A percentile compares a stretch with the other conserved stretches of the same genome.
phyloP scores from a whole-genome alignment of 2,797 vertebrate genomes.

The Acanthurus lineatus region DNA sequence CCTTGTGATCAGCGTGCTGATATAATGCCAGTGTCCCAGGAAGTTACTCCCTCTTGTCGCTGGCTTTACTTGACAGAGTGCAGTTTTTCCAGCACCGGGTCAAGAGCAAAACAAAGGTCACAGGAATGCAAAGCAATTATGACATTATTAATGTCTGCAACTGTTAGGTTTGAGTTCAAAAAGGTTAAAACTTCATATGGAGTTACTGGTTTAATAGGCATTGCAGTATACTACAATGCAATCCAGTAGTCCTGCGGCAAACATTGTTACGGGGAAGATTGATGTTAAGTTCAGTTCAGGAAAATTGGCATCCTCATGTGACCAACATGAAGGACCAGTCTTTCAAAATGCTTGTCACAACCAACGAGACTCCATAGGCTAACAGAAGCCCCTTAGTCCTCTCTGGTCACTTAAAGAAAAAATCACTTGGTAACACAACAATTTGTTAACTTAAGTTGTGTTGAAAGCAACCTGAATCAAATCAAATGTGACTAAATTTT shows the following conservation, averaged over 20 bases:
- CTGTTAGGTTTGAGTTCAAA: not conserved
- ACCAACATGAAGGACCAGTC: constrained; percentile 13
- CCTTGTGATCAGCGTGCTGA: constrained; percentile 60
- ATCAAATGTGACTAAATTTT: not conserved
- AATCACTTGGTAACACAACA: not conserved
- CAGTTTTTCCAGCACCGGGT: constrained; percentile 27
- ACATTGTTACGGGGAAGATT: not conserved
- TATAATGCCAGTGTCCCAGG: constrained; percentile 32
- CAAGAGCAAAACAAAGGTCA: constrained; percentile 15
- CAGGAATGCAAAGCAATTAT: constrained; percentile 19
- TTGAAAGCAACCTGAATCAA: not conserved
- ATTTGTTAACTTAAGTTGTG: not conserved
- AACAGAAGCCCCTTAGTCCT: not conserved
- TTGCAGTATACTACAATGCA: not conserved
- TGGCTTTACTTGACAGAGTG: constrained; percentile 27
- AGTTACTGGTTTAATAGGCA: not conserved
- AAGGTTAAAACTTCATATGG: not conserved
- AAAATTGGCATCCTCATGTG: not conserved
- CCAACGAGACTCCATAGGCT: not conserved
- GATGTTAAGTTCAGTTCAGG: not conserved
- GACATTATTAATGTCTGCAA: constrained; percentile 15
- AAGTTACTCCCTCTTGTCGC: constrained; percentile 23
- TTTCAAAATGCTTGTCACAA: constrained; percentile 2
- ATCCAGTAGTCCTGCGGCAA: constrained; percentile 10
- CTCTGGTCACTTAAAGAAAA: not conserved